Evolutionary conservation across 2,797 vertebrate species (phyloP).

Genomic region (Pyrocephalus nanus): DNA sequence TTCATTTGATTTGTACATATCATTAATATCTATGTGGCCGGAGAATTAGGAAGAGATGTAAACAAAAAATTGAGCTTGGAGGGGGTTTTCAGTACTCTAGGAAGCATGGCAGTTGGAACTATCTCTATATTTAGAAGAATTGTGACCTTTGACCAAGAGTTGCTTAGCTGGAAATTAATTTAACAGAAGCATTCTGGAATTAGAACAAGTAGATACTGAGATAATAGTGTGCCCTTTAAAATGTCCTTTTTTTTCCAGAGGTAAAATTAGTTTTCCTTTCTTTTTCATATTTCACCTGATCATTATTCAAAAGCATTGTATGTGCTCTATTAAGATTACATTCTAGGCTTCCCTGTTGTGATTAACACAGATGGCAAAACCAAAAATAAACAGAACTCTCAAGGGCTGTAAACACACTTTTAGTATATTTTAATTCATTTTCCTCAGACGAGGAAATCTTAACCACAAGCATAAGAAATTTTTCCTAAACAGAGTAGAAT

Average conservation of each 20-base stretch:
- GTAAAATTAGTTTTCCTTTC: background rate
- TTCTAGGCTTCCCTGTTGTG: background rate
- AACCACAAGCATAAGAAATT: background rate
- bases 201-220: background rate
- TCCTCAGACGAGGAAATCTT: background rate
- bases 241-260: background rate
- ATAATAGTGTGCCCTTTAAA: background rate
- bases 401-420: background rate
- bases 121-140: background rate
- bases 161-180: background rate
- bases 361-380: background rate
- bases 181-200: background rate
- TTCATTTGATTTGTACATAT: background rate
- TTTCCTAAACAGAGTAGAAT: background rate
- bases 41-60: background rate
- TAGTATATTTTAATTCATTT: background rate
- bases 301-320: background rate
- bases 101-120: background rate
- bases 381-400: slow-evolving; percentile 5
- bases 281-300: background rate
- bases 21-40: background rate
- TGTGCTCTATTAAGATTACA: background rate
- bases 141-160: background rate
- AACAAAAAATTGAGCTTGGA: background rate
- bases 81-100: background rate